phyloP scores from a whole-genome alignment of 37 sponge, comb jelly and placozoan genomes.

The Chondrosia reniformis region DNA sequence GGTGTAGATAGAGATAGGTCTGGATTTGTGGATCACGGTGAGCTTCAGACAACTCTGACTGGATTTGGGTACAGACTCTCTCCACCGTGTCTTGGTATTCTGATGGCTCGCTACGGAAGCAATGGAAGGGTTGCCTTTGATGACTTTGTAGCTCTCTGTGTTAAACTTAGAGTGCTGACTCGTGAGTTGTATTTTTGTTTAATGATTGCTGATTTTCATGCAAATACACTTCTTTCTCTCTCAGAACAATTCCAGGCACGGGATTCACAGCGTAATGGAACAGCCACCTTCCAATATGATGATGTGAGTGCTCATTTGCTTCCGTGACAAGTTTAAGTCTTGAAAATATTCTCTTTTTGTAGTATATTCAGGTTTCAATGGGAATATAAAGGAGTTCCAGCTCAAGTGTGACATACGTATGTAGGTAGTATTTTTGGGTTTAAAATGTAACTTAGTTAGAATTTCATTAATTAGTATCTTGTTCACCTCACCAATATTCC shows the following conservation, averaged over 20 bases:
- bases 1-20: slow-evolving; percentile 70
- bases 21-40: slow-evolving; percentile 68
- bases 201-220: not conserved
- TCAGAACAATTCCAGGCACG: slow-evolving; percentile 62
- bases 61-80: slow-evolving; percentile 66
- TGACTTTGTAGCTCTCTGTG: slow-evolving; percentile 65
- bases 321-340: not conserved
- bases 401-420: not conserved
- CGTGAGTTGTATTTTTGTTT: slow-evolving; percentile 49
- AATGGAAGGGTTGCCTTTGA: slow-evolving; percentile 70
- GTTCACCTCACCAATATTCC: too few relatives aligned
- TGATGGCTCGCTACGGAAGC: slow-evolving; percentile 55
- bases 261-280: slow-evolving; percentile 63
- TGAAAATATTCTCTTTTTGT: not conserved
- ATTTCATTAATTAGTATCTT: not conserved
- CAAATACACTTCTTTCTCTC: not conserved
- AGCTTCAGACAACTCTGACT: slow-evolving; percentile 69
- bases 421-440: not conserved
- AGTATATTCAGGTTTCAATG: slow-evolving; percentile 34
- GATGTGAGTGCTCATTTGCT: slow-evolving; percentile 29
- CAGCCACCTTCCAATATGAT: slow-evolving; percentile 69
- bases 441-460: not conserved
- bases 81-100: slow-evolving; percentile 50
- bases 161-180: slow-evolving; percentile 64
- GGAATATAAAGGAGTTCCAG: not conserved